phyloP scores from a whole-genome alignment of 2,888 invertebrate genomes.

The Heliothis peltigera region DNA sequence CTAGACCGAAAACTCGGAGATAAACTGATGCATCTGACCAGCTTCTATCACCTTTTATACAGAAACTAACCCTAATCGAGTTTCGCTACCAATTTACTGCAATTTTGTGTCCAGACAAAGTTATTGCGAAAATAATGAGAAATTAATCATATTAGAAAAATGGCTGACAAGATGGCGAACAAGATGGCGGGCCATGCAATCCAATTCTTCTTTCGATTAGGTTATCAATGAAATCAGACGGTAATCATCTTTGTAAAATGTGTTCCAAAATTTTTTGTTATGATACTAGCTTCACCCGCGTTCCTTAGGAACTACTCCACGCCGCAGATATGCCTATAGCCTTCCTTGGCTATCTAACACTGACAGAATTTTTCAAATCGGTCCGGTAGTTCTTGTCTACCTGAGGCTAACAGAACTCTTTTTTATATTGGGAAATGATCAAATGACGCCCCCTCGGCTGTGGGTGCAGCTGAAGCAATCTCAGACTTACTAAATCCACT shows the following conservation, averaged over 20 bases:
- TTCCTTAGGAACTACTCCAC: no score
- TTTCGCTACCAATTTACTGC: constrained; percentile 39
- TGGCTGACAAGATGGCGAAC: constrained; percentile 10
- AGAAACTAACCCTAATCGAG: constrained; percentile 29
- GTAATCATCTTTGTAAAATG: not conserved
- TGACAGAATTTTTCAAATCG: no score
- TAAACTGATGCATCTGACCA: constrained; percentile 49
- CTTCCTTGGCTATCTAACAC: no score
- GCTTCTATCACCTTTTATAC: constrained; percentile 48
- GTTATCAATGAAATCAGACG: constrained; percentile 4
- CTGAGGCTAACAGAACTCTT: no score
- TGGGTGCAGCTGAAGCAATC: no score
- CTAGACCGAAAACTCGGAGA: constrained; percentile 13
- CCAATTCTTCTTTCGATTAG: constrained; percentile 15
- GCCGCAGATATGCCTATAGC: no score
- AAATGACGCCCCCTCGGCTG: no score
- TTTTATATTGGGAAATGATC: no score
- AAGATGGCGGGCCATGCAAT: constrained; percentile 3
- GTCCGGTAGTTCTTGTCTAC: no score
- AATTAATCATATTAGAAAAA: constrained; percentile 29
- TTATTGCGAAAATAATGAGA: constrained; percentile 29
- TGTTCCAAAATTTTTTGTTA: no score
- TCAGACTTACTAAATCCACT: no score
- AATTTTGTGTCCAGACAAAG: constrained; percentile 39
- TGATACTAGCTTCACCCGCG: no score